These are phyloP conservation scores for Coilia nasus DNA, from an alignment of 2,797 vertebrate species.

Conservation along the genomic window DNA sequence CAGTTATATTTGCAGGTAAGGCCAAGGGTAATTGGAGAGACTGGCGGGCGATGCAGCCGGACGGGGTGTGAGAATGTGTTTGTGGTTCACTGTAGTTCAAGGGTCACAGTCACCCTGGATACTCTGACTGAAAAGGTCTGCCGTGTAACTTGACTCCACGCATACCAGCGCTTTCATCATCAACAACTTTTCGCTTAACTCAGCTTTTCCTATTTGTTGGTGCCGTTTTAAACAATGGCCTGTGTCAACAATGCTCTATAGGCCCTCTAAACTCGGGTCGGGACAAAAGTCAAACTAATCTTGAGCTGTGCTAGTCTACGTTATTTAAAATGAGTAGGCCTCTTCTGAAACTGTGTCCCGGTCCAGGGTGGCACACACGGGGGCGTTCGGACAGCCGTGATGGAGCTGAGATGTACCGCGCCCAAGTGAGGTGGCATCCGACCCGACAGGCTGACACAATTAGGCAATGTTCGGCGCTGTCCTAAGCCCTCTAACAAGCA, in stretches of 20 bases:
- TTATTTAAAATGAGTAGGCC: neutral
- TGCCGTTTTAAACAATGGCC: neutral
- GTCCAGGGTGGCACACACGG: neutral
- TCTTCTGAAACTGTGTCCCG: neutral
- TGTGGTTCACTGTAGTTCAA: conserved; percentile 27
- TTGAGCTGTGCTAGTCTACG: neutral
- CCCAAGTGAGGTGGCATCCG: neutral
- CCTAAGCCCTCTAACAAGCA: conserved; percentile 63
- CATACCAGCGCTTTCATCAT: conserved; percentile 27
- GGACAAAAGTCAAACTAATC: neutral
- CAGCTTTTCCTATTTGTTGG: conserved; percentile 17
- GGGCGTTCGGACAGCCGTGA: neutral
- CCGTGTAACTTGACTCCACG: conserved; percentile 20
- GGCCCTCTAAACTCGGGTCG: neutral
- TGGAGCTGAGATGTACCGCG: neutral
- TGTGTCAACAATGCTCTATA: neutral
- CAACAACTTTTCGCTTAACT: neutral
- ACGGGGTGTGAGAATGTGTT: conserved; percentile 23
- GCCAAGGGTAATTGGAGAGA: conserved; percentile 16
- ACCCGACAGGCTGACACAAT: conserved; percentile 48
- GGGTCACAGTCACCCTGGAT: conserved; percentile 28
- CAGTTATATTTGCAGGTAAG: conserved; percentile 35
- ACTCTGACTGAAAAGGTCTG: conserved; percentile 12
- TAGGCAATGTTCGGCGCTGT: conserved; percentile 46
- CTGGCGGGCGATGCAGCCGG: neutral